Conservation (phyloP, 2,797 vertebrate genomes). For the Scyliorhinus canicula region DNA sequence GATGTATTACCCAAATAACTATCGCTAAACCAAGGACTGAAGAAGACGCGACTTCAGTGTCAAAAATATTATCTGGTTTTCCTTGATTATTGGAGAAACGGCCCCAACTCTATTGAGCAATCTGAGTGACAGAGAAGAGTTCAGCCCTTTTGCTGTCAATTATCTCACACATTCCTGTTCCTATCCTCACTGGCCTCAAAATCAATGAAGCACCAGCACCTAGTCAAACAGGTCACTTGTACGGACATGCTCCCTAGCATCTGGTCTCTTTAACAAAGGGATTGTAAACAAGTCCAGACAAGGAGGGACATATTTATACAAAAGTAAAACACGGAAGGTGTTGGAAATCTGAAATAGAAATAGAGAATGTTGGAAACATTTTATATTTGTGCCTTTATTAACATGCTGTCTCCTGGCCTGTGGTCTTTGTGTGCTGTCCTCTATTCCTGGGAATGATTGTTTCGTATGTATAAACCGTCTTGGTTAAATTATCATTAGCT, state of each 20-base stretch:
- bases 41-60: neutral
- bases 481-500: neutral
- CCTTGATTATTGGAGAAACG: neutral
- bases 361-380: neutral
- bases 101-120: neutral
- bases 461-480: neutral
- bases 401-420: neutral
- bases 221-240: neutral
- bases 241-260: neutral
- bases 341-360: neutral
- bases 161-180: neutral
- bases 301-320: neutral
- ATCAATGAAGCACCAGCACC: neutral
- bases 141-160: neutral
- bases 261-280: neutral
- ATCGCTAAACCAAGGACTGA: neutral
- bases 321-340: neutral
- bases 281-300: neutral
- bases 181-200: neutral
- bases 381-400: neutral
- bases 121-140: neutral
- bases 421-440: neutral
- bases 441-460: neutral
- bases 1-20: neutral
- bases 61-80: neutral